Percentiles rank a stretch among this genome's conserved stretches.
These are phyloP conservation scores for Kryptolebias marmoratus DNA, from an alignment of 2,113 vertebrate genomes.

Conservation along the genomic window DNA sequence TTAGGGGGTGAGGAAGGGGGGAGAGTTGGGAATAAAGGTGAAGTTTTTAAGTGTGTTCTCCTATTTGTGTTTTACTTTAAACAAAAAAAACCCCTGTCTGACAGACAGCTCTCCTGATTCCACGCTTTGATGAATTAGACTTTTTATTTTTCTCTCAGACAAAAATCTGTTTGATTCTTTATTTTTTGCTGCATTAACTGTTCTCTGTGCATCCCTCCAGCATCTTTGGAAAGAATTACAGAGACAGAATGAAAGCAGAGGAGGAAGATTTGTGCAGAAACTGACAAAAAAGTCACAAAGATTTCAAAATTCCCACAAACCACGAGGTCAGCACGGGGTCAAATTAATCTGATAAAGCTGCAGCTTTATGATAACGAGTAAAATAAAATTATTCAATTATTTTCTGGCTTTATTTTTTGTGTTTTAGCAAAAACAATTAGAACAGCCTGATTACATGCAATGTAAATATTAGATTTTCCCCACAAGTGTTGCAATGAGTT, in stretches of 20 bases:
- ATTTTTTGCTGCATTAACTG: constrained; percentile 57
- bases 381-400: too few relatives aligned
- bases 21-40: constrained; percentile 49
- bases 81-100: constrained; percentile 32
- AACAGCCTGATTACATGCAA: constrained; percentile 22
- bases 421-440: too few relatives aligned
- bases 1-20: constrained; percentile 16
- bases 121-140: constrained; percentile 31
- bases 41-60: constrained; percentile 55
- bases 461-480: constrained; percentile 56
- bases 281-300: too few relatives aligned
- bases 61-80: constrained; percentile 48
- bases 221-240: neutral
- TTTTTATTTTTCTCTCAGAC: constrained; percentile 25
- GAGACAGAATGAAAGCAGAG: too few relatives aligned
- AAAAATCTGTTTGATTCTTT: constrained; percentile 56
- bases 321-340: too few relatives aligned
- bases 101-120: constrained; percentile 57
- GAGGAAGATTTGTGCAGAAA: too few relatives aligned
- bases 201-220: constrained; percentile 52
- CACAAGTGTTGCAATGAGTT: constrained; percentile 36
- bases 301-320: too few relatives aligned
- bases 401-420: too few relatives aligned
- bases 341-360: too few relatives aligned
- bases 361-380: too few relatives aligned